Evolutionary conservation across 1,140 invertebrate species (phyloP), one percentile per base, ranked within the genome.

Genomic region (Gonioctena quinquepunctata): DNA sequence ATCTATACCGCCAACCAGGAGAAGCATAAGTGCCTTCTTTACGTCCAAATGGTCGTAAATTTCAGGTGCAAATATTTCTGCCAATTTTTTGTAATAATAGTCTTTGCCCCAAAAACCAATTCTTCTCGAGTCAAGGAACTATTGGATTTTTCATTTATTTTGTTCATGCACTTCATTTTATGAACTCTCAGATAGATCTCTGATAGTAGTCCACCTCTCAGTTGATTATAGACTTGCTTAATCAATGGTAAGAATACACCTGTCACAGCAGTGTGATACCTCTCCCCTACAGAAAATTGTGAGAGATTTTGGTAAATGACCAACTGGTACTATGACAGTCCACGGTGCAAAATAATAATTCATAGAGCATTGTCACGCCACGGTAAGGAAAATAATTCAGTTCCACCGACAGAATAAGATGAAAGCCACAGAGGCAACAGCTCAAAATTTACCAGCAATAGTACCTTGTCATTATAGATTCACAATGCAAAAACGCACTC

Each of bases 41-140:
- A 99, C 93, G 86, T 99, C 97, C 76, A 97, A 90, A 81, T 99
- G 95, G 0, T 98, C 98, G 82, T 97, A 99, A 79, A 99, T 99
- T 89, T 99, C 98, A 0, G 98, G 98, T 0, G 98, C 98, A 76
- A 99, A 91, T 70, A 95, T 97, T 54, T 85, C 87, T 3, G 98
- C 96, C 76, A 99, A 85, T 81, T 96, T 95, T 3, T 92, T 90
- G 82, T 99, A 99, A 81, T 99, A 94, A 79, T 97, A 92, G 63
- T 96, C 92, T 77, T 95, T 91, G 66, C 89, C 87, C 25, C 96
- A 79, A 72, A 90, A 28, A 88, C 83, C 23, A 96, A 76, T 85
- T 99, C 95, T 71, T 94, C 92, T 42, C 93, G 89, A 0, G 93
- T 94, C 25, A 98, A 81, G 33, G 93, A 90, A 49, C 89, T 87